Conservation (phyloP, 2,113 vertebrate genomes). For the Spea multiplicata region DNA sequence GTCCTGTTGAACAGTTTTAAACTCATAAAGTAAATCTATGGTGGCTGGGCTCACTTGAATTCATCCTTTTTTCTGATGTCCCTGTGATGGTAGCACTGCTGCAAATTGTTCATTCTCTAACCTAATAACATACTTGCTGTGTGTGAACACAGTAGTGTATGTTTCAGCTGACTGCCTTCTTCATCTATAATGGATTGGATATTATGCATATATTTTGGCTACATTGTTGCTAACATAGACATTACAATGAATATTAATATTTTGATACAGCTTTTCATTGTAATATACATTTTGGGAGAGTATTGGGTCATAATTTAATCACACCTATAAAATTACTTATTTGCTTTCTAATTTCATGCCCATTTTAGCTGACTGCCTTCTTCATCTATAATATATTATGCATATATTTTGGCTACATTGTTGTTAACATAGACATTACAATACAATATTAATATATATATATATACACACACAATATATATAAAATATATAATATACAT, state of each 20-base stretch:
- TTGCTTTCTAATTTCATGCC: too few relatives aligned
- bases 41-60: not conserved
- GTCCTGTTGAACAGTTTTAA: too few relatives aligned
- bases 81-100: not conserved
- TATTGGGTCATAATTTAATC: too few relatives aligned
- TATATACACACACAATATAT: not conserved
- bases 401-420: not conserved
- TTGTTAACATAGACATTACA: not conserved
- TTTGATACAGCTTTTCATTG: not conserved
- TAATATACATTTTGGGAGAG: too few relatives aligned
- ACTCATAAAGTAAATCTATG: too few relatives aligned
- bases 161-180: constrained; percentile 8
- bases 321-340: too few relatives aligned
- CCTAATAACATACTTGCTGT: not conserved
- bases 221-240: not conserved
- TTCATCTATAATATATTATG: not conserved
- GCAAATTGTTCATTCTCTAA: constrained; percentile 1
- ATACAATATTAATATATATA: not conserved
- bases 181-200: not conserved
- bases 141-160: not conserved
- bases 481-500: too few relatives aligned
- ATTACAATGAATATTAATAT: not conserved
- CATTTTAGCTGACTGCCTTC: constrained; percentile 2
- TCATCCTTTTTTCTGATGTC: not conserved
- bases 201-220: not conserved